Evolutionary conservation across 2,113 vertebrate genomes (phyloP), one percentile per base, ranked within the genome.

Genomic region (Dasyornis broadbenti): DNA sequence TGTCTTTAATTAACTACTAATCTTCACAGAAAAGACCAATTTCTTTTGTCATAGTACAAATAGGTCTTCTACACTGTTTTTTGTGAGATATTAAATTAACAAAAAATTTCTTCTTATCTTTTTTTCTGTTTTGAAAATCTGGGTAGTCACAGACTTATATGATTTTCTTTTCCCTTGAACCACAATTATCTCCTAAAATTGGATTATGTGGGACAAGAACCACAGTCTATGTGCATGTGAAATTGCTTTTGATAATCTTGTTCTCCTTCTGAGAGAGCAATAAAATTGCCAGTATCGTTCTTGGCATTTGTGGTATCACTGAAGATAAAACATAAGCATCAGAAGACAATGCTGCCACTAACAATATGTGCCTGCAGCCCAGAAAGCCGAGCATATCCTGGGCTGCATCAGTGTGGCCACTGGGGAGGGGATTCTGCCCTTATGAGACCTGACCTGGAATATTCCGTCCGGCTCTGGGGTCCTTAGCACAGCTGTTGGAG

Each of bases 361-460:
- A 2, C 9, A 69, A 13, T 0, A 0, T 42, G 40, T 0, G 0
- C 15, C 54, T 2, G 5, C 21, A 63, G 18, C 35, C 40, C 35
- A 20, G 49, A 33, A 63, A 63, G 18, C 8, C 30, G 28, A 56
- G 6, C 26, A 20, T 15, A 19, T 13, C 17, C 79, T 69, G 49
- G 30, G 22, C 56, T 63, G 26, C 31, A 23, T 13, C 17, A 45
- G 11, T 0, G 0, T 26, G 53, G 61, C 11, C 23, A 39, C 28
- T 23, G 47, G n/a, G 44, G n/a, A 82, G 30, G 45, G 14, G n/a
- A 6, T n/a, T 66, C 52, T 72, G 44, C 31, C 47, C 50, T 44
- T 0, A 0, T 14, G 33, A 52, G 7, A 40, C 4, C 37, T 24
- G 20, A 17, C 8, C n/a, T 53, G 39, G 78, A 53, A 30, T 21